Base-by-base conservation (phyloP, 2,113 vertebrate species). In the Anoplopoma fimbria region DNA sequence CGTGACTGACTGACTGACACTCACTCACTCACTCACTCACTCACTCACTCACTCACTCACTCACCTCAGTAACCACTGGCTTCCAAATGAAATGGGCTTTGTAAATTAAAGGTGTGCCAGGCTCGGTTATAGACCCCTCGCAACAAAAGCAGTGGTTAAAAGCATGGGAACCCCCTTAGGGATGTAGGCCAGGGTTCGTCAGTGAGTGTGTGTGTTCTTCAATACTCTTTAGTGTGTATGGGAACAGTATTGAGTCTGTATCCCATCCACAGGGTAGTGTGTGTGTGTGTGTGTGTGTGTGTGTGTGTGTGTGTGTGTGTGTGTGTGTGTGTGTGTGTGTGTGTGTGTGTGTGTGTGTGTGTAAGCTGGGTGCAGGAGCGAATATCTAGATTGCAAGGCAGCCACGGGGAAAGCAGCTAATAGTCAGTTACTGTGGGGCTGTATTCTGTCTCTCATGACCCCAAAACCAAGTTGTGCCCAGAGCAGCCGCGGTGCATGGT, bases 31-130 rank as follows among this genome's bases (percentile, higher is more conserved):
- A 80, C 51, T 42, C 27, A 73, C 17, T n/a, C n/a, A 62, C 55
- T 4, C 57, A 33, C 58, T 19, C 29, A 69, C 55, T 76, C 76
- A 76, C 53, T 60, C 14, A 64, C 29, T 25, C 14, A 64, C 69
- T 38, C 29, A 36, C 87, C 75, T 81, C 75, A 36, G 71, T 87
- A 88, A 89, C 90, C 76, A 90, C 83, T 87, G 88, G 84, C 68
- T 89, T 89, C 82, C 61, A 82, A 86, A 75, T 85, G 82, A 93
- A 92, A 88, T 77, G 70, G 38, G 79, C 88, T 91, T 93, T 92
- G 91, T 93, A 76, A 87, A 85, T 84, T 84, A 77, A 90, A 92
- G 89, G 88, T 92, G 90, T 84, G 86, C 90, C 86, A 61, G 49
- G 58, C 77, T 85, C 1, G 2, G 81, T 88, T 86, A 83, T 85